Evolutionary conservation across 2,113 vertebrate species (phyloP).

Genomic region (Canis aureus): DNA sequence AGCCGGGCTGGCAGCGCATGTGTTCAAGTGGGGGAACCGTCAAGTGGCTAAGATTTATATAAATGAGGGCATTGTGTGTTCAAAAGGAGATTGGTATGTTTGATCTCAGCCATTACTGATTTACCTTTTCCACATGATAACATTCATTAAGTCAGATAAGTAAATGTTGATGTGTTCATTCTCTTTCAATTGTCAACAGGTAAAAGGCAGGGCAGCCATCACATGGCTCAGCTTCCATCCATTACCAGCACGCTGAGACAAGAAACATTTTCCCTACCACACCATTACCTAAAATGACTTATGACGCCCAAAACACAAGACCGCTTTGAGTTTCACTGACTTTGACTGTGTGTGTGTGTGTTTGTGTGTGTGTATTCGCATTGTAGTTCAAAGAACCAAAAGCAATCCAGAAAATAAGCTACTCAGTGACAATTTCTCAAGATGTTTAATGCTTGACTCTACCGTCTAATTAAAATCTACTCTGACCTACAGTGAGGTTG

Average conservation of each 20-base stretch:
- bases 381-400: constrained; percentile 63
- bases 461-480: constrained; percentile 58
- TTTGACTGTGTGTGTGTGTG: constrained; percentile 24
- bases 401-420: background rate
- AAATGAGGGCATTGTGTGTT: constrained; percentile 86
- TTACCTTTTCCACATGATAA: constrained; percentile 87
- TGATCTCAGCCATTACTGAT: constrained; percentile 87
- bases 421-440: background rate
- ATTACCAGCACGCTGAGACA: constrained; percentile 79
- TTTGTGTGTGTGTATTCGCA: constrained; percentile 63
- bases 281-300: constrained; percentile 74
- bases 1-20: constrained; percentile 55
- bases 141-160: constrained; percentile 86
- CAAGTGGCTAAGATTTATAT: constrained; percentile 85
- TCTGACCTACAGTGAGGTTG: background rate
- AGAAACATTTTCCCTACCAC: constrained; percentile 79
- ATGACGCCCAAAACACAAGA: constrained; percentile 30
- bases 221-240: constrained; percentile 75
- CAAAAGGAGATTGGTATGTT: constrained; percentile 85
- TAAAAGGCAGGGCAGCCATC: constrained; percentile 76
- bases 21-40: constrained; percentile 69
- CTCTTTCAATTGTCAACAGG: constrained; percentile 83
- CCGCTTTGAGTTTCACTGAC: constrained; percentile 24
- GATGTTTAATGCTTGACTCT: background rate
- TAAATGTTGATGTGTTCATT: constrained; percentile 81